Evolutionary conservation across 2,113 vertebrate species (phyloP).

Genomic region (Falco punctatus): DNA sequence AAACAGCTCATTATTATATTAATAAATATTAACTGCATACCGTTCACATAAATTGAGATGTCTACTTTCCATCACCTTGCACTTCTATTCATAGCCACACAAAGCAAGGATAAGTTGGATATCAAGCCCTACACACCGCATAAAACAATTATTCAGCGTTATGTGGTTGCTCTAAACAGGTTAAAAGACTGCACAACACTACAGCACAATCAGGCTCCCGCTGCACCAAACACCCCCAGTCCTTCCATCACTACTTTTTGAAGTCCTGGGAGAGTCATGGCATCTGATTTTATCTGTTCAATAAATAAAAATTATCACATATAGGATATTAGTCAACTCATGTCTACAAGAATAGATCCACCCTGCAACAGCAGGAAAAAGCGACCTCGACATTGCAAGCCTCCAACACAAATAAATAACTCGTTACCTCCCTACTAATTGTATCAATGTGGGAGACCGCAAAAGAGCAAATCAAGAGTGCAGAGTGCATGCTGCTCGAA

Average conservation of each 20-base stretch:
- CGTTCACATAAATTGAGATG: too few relatives aligned
- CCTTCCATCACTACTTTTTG: neutral
- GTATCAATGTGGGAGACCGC: accelerated
- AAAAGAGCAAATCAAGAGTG: neutral
- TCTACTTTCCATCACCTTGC: neutral
- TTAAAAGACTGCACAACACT: neutral
- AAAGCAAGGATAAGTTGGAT: neutral
- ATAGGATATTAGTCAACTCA: neutral
- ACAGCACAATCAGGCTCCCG: neutral
- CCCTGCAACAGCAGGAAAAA: neutral
- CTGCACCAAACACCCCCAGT: neutral
- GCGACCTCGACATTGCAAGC: neutral
- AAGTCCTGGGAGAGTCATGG: neutral
- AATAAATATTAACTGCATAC: neutral
- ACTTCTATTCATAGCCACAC: neutral
- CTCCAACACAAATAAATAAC: neutral
- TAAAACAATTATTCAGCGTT: neutral
- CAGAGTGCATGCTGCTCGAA: neutral
- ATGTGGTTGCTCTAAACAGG: neutral
- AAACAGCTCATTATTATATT: neutral
- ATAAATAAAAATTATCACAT: neutral
- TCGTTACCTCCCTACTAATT: neutral
- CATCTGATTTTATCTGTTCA: neutral
- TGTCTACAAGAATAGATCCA: neutral
- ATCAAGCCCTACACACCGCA: neutral